A percentile compares a stretch with the other conserved stretches of the same genome.
These are phyloP conservation scores for Ernsta delagoae DNA, from an alignment of 2,888 invertebrate species.

Conservation along the genomic window DNA sequence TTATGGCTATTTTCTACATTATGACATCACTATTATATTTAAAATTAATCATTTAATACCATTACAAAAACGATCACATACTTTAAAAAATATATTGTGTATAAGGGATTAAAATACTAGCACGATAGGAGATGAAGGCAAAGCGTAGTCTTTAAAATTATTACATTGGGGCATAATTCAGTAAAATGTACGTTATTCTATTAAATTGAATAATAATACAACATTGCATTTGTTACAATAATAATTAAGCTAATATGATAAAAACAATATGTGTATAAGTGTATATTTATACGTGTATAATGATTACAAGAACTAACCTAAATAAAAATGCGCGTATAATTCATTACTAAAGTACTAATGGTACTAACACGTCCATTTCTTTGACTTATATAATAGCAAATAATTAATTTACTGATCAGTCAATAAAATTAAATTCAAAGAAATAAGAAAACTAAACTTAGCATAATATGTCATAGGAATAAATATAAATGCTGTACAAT, in stretches of 20 bases:
- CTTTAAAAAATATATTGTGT: constrained; percentile 17
- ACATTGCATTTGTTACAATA: not conserved
- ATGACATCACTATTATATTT: constrained; percentile 9
- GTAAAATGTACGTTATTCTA: not conserved
- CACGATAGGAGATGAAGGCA: constrained; percentile 61
- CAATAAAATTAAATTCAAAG: constrained; percentile 9
- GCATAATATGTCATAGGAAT: constrained; percentile 4
- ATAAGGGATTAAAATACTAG: constrained; percentile 20
- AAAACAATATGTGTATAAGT: too few relatives aligned
- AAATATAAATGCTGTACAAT: constrained; percentile 31
- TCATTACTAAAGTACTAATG: not conserved
- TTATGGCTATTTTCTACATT: constrained; percentile 33
- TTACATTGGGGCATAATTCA: constrained; percentile 12
- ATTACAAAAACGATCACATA: constrained; percentile 23
- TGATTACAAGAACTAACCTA: not conserved
- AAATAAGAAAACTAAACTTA: constrained; percentile 2
- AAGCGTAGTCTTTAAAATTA: constrained; percentile 60
- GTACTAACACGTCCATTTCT: too few relatives aligned
- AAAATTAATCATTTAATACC: constrained; percentile 11
- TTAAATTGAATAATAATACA: too few relatives aligned
- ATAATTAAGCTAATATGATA: constrained; percentile 2
- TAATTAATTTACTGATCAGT: constrained; percentile 14
- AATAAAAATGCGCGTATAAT: not conserved
- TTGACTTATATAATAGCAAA: too few relatives aligned
- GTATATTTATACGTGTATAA: too few relatives aligned